phyloP scores from a whole-genome alignment of 2,888 invertebrate genomes.

The Carcina quercana region DNA sequence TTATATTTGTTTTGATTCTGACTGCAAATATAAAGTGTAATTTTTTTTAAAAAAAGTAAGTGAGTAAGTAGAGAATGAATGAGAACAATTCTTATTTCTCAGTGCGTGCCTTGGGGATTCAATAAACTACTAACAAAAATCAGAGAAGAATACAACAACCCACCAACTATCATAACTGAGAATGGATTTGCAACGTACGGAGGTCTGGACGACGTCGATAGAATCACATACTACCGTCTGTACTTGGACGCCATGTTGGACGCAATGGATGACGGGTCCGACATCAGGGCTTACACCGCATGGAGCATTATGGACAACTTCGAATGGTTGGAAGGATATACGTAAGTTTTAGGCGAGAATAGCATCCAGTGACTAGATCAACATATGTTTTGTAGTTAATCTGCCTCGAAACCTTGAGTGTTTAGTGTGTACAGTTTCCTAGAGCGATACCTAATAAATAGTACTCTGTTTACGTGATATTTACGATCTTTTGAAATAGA shows the following conservation, averaged over 20 bases:
- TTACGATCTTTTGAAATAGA: no score
- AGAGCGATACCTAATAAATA: no score
- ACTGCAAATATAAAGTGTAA: no score
- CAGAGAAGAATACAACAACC: slow-evolving; percentile 59
- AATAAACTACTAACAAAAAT: slow-evolving; percentile 64
- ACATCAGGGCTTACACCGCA: slow-evolving; percentile 63
- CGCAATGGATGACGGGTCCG: slow-evolving; percentile 52
- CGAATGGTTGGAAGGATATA: slow-evolving; percentile 74
- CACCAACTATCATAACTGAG: slow-evolving; percentile 70
- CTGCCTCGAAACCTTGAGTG: no score
- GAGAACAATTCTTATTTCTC: no score
- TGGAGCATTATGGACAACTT: slow-evolving; percentile 78
- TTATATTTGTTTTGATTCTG: no score
- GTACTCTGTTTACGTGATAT: no score
- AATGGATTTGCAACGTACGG: slow-evolving; percentile 52
- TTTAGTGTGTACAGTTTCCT: no score
- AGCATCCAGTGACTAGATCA: background rate
- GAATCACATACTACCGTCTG: slow-evolving; percentile 40
- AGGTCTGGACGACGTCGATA: slow-evolving; percentile 47
- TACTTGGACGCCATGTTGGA: slow-evolving; percentile 51
- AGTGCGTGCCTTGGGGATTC: slow-evolving; percentile 73
- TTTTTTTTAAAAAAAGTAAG: no score
- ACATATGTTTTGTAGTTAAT: background rate
- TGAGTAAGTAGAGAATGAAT: no score
- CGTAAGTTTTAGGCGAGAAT: no score